Conservation (phyloP, 2,888 invertebrate genomes). For the Xylota segnis region DNA sequence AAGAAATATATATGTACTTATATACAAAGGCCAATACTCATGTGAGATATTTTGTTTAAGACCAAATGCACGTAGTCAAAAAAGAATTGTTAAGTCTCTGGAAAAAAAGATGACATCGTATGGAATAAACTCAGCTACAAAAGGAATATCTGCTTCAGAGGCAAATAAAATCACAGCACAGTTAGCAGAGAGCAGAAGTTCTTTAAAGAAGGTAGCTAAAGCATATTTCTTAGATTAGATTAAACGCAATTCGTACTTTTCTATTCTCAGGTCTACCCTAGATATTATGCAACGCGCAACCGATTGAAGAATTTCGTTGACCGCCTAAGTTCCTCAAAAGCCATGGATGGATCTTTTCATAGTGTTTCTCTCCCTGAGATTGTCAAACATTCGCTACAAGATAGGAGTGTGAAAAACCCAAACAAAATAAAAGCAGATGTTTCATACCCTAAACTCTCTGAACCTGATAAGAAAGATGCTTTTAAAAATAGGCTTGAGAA, state of each 20-base stretch:
- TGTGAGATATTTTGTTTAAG: neutral
- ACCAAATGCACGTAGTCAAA: neutral
- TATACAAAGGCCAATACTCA: neutral
- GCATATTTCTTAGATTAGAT: neutral
- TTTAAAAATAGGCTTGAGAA: conserved; percentile 81
- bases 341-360: conserved; percentile 75
- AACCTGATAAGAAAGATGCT: conserved; percentile 24
- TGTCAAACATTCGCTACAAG: neutral
- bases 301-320: conserved; percentile 39
- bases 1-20: too few relatives aligned
- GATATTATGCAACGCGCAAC: conserved; percentile 46
- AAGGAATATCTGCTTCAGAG: conserved; percentile 18
- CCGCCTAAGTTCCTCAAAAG: conserved; percentile 76
- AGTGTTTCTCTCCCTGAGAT: neutral
- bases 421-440: neutral
- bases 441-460: too few relatives aligned
- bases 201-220: conserved; percentile 13
- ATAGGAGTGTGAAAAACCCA: neutral
- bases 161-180: conserved; percentile 6
- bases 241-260: neutral
- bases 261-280: conserved; percentile 39
- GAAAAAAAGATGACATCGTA: conserved; percentile 8
- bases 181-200: conserved; percentile 17
- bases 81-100: neutral
- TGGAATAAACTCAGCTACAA: conserved; percentile 19